A percentile compares a stretch with the other conserved stretches of the same genome.
These are phyloP conservation scores for Myotis pilosus DNA, from an alignment of 2,797 vertebrate species.

Conservation along the genomic window DNA sequence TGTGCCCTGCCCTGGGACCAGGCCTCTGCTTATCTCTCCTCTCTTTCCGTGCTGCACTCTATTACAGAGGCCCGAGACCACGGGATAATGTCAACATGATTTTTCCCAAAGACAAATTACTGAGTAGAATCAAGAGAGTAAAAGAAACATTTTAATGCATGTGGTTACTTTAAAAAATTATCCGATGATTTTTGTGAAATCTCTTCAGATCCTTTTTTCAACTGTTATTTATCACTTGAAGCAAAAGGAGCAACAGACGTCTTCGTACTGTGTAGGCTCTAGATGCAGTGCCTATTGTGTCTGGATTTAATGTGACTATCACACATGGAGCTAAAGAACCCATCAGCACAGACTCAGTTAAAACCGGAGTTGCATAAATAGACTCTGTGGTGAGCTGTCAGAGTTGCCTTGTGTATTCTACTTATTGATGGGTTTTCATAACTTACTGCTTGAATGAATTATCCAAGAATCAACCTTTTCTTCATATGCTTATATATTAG, in stretches of 20 bases:
- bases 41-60: neutral
- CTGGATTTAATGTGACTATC: slow-evolving; percentile 47
- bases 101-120: slow-evolving; percentile 18
- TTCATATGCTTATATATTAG: too few relatives aligned
- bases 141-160: neutral
- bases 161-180: neutral
- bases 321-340: slow-evolving; percentile 52
- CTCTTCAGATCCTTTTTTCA: neutral
- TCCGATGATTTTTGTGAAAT: slow-evolving; percentile 32
- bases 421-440: slow-evolving; percentile 67
- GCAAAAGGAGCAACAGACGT: neutral
- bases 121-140: neutral
- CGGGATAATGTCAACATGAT: neutral
- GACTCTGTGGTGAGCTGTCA: slow-evolving; percentile 54
- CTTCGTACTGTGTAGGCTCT: neutral
- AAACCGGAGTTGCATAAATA: slow-evolving; percentile 67
- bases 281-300: slow-evolving; percentile 27
- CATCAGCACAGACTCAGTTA: slow-evolving; percentile 62
- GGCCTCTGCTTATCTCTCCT: neutral
- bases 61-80: neutral
- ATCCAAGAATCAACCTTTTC: slow-evolving; percentile 37
- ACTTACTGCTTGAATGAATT: slow-evolving; percentile 60
- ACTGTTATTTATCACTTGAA: slow-evolving; percentile 9
- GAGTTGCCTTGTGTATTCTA: slow-evolving; percentile 52
- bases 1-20: neutral